These are phyloP conservation scores for Hermetia illucens DNA, from an alignment of 1,140 invertebrate genomes.

Conservation along the genomic window DNA sequence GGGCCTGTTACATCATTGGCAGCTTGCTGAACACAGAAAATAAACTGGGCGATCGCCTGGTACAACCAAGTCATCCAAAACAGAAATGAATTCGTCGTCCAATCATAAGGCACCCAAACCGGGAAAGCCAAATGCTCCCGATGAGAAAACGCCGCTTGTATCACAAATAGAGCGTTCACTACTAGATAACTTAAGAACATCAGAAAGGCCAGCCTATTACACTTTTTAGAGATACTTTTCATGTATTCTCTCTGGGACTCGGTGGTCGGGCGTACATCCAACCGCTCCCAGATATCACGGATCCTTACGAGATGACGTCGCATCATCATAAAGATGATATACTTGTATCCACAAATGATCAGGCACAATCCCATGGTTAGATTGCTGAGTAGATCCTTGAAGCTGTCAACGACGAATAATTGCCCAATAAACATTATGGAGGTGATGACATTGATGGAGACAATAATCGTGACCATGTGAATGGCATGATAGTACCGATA, in stretches of 20 bases:
- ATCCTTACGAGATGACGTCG: neutral
- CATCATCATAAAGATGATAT: conserved; percentile 3
- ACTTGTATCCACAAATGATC: conserved; percentile 3
- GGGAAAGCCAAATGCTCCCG: too few relatives aligned
- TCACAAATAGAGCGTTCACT: too few relatives aligned
- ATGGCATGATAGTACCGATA: too few relatives aligned
- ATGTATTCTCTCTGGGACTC: conserved; percentile 1
- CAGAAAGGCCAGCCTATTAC: conserved; percentile 4
- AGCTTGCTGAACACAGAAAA: conserved; percentile 6
- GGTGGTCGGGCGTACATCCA: neutral
- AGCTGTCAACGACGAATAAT: conserved; percentile 4
- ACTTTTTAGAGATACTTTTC: conserved; percentile 2
- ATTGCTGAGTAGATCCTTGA: conserved; percentile 4
- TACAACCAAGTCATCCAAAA: conserved; percentile 3
- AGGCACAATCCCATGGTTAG: conserved; percentile 6
- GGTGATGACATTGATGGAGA: too few relatives aligned
- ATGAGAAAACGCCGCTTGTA: too few relatives aligned
- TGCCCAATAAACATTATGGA: too few relatives aligned
- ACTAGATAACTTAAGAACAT: too few relatives aligned
- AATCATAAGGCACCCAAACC: too few relatives aligned
- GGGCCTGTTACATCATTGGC: conserved; percentile 8
- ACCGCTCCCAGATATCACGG: conserved; percentile 2
- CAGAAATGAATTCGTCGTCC: neutral
- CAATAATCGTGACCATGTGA: too few relatives aligned
- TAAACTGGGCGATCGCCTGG: conserved; percentile 3